These are phyloP conservation scores for Rhincodon typus DNA, from an alignment of 2,797 vertebrate genomes.

Conservation along the genomic window DNA sequence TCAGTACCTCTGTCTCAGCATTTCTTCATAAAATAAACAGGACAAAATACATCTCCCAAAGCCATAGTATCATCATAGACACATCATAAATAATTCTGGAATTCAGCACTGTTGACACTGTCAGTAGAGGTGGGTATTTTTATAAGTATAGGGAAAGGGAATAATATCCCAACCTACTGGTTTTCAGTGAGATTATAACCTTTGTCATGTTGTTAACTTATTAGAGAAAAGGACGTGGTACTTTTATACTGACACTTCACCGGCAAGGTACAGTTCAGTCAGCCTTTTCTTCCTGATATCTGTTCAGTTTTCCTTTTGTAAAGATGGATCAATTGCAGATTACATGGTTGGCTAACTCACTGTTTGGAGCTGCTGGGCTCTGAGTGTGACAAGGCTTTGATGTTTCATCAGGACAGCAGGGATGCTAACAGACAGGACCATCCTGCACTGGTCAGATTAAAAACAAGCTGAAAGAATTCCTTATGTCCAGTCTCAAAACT, in stretches of 20 bases:
- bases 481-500: not conserved
- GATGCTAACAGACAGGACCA: slow-evolving; percentile 11
- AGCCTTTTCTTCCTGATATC: not conserved
- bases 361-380: not conserved
- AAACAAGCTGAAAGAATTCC: not conserved
- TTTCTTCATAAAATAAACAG: no score
- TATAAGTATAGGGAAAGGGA: not conserved
- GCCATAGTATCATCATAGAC: no score
- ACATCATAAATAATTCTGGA: not conserved
- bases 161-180: not conserved
- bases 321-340: not conserved
- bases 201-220: not conserved
- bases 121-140: not conserved
- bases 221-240: not conserved
- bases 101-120: not conserved
- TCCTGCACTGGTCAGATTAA: not conserved
- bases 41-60: no score
- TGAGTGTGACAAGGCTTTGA: not conserved
- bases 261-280: not conserved
- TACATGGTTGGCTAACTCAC: not conserved
- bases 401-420: not conserved
- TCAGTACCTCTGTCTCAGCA: no score
- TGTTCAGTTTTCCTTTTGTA: not conserved
- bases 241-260: not conserved
- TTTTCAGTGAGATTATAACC: not conserved